Conservation (phyloP, 2,113 vertebrate genomes). For the Cercocebus atys region DNA sequence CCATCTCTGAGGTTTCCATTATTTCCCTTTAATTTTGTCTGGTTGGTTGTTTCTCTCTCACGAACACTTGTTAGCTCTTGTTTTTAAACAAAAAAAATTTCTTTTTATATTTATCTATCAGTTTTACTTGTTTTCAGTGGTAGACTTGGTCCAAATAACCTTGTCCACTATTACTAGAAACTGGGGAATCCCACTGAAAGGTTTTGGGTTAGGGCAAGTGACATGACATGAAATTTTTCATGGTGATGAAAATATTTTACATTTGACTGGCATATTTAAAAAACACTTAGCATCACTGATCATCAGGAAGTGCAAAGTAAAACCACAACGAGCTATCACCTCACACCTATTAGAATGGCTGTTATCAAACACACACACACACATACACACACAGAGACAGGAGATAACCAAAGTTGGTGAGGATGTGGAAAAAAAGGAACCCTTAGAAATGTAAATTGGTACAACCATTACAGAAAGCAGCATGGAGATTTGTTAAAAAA, state of each 20-base stretch:
- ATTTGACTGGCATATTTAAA: background rate
- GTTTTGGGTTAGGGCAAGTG: background rate
- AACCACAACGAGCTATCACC: background rate
- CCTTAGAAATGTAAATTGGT: background rate
- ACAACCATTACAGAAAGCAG: background rate
- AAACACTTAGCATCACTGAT: background rate
- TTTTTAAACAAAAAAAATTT: background rate
- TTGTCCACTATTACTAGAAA: background rate
- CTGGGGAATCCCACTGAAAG: background rate
- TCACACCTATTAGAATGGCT: background rate
- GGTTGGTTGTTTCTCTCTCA: background rate
- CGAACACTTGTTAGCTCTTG: background rate
- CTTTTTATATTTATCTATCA: background rate
- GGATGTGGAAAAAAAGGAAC: background rate
- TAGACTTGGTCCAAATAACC: background rate
- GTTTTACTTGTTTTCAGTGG: background rate
- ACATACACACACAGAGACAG: background rate
- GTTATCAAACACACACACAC: background rate
- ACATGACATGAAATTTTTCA: background rate
- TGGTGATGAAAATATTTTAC: background rate
- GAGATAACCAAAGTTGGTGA: background rate
- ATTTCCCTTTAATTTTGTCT: background rate
- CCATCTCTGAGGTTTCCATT: background rate
- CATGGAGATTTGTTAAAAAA: background rate
- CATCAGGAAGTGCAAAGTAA: background rate